Conservation (phyloP, 2,797 vertebrate genomes). For the Phrynocephalus forsythii region DNA sequence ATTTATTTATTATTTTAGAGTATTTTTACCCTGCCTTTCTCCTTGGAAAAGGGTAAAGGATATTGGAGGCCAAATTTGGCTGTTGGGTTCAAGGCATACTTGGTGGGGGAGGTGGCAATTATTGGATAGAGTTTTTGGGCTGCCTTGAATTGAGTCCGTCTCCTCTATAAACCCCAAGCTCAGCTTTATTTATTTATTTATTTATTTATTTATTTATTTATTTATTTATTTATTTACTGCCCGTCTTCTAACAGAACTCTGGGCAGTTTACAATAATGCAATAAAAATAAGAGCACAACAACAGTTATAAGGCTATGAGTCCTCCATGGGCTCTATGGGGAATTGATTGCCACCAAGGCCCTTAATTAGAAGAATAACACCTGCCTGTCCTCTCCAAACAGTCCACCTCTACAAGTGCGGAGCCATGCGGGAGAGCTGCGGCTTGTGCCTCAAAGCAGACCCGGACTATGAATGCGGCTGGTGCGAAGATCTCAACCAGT, state of each 20-base stretch:
- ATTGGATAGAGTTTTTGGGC: too few relatives aligned
- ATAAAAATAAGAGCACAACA: too few relatives aligned
- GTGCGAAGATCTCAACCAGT: slow-evolving; percentile 92
- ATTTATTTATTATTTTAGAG: too few relatives aligned
- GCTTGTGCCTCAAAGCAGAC: slow-evolving; percentile 95
- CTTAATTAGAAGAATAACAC: slow-evolving; percentile 30
- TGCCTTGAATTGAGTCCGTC: neutral
- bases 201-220: too few relatives aligned
- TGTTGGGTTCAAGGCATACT: too few relatives aligned
- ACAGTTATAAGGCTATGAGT: slow-evolving; percentile 30
- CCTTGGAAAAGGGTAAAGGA: too few relatives aligned
- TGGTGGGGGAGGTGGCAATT: too few relatives aligned
- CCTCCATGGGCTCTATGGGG: neutral
- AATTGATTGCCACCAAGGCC: neutral
- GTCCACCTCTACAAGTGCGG: slow-evolving; percentile 98
- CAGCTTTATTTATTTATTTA: neutral
- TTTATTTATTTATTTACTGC: too few relatives aligned
- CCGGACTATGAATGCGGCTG: slow-evolving; percentile 94
- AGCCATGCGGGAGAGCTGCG: slow-evolving; percentile 94
- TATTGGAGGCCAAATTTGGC: too few relatives aligned
- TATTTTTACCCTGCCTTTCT: too few relatives aligned
- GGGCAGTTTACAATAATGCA: too few relatives aligned
- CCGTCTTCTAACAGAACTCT: too few relatives aligned
- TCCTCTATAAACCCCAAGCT: neutral
- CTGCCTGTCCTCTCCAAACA: slow-evolving; percentile 64